Evolutionary conservation across 1,140 invertebrate species (phyloP).

Genomic region (Epicauta chinensis): DNA sequence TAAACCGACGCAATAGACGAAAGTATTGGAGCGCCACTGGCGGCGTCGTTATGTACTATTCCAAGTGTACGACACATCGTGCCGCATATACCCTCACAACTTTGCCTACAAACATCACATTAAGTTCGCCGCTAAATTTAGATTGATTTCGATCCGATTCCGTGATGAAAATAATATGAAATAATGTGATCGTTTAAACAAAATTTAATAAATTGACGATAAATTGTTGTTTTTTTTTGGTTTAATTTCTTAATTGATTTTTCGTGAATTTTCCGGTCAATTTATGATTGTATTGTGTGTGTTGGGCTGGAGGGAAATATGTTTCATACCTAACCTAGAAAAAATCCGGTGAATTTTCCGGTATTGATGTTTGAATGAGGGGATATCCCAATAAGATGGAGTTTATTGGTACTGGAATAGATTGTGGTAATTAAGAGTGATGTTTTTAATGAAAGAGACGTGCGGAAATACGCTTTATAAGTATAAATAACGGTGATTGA

Average conservation of each 20-base stretch:
- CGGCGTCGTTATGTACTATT: slow-evolving; percentile 17
- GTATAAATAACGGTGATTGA: too few relatives aligned
- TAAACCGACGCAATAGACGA: slow-evolving; percentile 12
- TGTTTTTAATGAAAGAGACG: too few relatives aligned
- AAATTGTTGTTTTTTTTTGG: not conserved
- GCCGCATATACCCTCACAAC: slow-evolving; percentile 2
- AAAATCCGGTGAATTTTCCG: too few relatives aligned
- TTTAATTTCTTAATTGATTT: not conserved
- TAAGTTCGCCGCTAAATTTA: slow-evolving; percentile 5
- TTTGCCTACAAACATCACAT: slow-evolving; percentile 3
- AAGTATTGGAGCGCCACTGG: slow-evolving; percentile 18
- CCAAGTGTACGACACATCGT: slow-evolving; percentile 17
- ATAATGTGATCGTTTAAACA: slow-evolving; percentile 1
- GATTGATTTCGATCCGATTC: slow-evolving; percentile 9
- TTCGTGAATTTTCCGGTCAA: too few relatives aligned
- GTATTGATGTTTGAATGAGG: too few relatives aligned
- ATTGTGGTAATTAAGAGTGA: too few relatives aligned
- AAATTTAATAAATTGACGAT: not conserved
- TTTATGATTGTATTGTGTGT: too few relatives aligned
- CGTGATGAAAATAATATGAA: not conserved
- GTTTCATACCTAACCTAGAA: too few relatives aligned
- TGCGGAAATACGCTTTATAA: too few relatives aligned
- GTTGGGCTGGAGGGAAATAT: too few relatives aligned
- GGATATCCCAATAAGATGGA: too few relatives aligned
- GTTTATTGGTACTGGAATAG: too few relatives aligned